Evolutionary conservation across 1,140 invertebrate species (phyloP), one percentile per base, ranked within the genome.

Genomic region (Copidosoma floridanum): DNA sequence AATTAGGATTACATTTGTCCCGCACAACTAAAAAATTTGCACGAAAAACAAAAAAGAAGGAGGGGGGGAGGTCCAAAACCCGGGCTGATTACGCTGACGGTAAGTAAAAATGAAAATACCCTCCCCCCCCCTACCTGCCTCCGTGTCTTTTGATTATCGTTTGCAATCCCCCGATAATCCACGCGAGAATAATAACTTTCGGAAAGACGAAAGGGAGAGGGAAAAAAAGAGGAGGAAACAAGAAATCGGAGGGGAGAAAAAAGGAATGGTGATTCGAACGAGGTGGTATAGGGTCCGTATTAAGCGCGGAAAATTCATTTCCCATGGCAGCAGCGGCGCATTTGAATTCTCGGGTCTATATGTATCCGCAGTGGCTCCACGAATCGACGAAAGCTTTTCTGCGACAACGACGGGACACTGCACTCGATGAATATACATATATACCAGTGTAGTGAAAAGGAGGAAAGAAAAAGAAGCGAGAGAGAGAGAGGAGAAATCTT

Each of bases 291-390:
- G n/a, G n/a, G n/a, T n/a, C n/a, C 35, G 44, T 40, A 40, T 41
- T 48, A 54, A 46, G 2, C 32, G 44, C 24, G 35, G 44, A 29
- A 57, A 57, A 57, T 57, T 48, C 44, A 57, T 57, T 57, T 47
- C 23, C 23, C 32, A 3, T 16, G 35, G 29, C 29, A 32, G 29
- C n/a, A 32, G 4, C 23, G 44, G 6, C 14, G 35, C 55, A 21
- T 50, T 50, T 38, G 46, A 57, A 57, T 57, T 57, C 46, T 20
- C 40, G 41, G 51, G 35, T 46, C 55, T 40, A 26, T 46, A 57
- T 48, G n/a, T n/a, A n/a, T 12, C 32, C 43, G 6, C 35, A 56
- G 32, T 44, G 37, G 41, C 26, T 24, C 35, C 6, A 4, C 27
- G 37, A 29, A 57, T 50, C 35, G 35, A 20, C 24, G 44, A 43